Conservation (phyloP, 2,113 vertebrate genomes). For the Accipiter cooperii region DNA sequence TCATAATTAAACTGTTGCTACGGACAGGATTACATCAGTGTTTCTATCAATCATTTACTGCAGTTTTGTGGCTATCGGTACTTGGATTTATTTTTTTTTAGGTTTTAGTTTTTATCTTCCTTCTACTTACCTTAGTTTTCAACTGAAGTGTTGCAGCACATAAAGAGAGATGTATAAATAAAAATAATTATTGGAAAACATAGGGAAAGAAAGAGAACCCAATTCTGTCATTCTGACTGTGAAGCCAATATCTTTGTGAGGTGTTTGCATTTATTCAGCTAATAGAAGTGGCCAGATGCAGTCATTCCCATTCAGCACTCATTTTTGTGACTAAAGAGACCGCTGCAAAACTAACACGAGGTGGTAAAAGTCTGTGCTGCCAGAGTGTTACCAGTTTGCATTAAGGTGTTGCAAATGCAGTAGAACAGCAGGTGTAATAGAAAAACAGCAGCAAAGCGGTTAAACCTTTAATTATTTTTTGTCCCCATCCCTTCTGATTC, state of each 20-base stretch:
- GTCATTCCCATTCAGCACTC: background rate
- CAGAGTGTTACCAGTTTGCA: background rate
- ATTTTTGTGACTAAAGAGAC: background rate
- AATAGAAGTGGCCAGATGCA: background rate
- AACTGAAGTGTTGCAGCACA: background rate
- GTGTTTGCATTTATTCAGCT: background rate
- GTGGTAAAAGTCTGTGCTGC: background rate
- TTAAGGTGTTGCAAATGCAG: background rate
- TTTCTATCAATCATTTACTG: constrained; percentile 33
- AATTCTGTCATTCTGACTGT: background rate
- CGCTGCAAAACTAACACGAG: background rate
- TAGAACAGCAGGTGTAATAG: background rate
- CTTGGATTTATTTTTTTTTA: background rate
- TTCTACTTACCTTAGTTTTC: background rate
- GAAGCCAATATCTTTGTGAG: background rate
- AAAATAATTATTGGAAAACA: background rate
- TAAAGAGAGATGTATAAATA: background rate
- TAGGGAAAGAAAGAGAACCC: background rate
- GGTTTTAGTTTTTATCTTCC: background rate
- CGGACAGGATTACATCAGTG: constrained; percentile 54
- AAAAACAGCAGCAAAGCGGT: background rate
- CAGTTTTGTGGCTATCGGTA: background rate
- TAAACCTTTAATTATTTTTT: background rate
- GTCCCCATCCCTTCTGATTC: background rate
- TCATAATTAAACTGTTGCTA: constrained; percentile 76